phyloP scores from a whole-genome alignment of 64 coral and sea anemone species.

The Astreopora myriophthalma region DNA sequence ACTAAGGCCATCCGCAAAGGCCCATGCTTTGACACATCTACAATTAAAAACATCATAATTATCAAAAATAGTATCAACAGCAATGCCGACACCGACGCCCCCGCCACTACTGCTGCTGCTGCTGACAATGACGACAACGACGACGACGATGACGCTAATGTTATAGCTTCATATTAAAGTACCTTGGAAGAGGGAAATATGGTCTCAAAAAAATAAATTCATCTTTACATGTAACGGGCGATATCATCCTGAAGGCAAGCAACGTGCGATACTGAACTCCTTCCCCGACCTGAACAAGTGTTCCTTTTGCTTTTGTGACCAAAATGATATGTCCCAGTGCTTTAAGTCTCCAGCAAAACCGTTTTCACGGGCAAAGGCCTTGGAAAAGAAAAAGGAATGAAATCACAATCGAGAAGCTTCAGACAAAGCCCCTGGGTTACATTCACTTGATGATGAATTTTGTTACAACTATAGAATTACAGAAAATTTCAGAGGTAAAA shows the following conservation, averaged over 20 bases:
- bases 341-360: conserved; percentile 72
- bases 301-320: conserved; percentile 83
- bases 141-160: no score
- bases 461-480: no score
- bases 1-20: no score
- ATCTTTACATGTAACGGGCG: not conserved
- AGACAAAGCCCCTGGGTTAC: not conserved
- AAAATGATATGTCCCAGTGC: conserved; percentile 85
- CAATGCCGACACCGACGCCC: no score
- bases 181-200: conserved; percentile 86
- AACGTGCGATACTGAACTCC: not conserved
- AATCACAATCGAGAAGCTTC: not conserved
- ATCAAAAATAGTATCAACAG: no score
- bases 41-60: no score
- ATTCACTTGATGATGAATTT: no score
- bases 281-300: conserved; percentile 75
- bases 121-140: no score
- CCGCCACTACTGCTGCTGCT: no score
- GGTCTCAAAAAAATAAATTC: conserved; percentile 36
- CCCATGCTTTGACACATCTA: no score
- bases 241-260: not conserved
- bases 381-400: not conserved
- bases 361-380: conserved; percentile 78
- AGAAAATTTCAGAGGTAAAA: no score
- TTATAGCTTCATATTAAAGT: no score